Base-by-base conservation (phyloP, 2,888 invertebrate species). In the Leptopilina syphax region DNA sequence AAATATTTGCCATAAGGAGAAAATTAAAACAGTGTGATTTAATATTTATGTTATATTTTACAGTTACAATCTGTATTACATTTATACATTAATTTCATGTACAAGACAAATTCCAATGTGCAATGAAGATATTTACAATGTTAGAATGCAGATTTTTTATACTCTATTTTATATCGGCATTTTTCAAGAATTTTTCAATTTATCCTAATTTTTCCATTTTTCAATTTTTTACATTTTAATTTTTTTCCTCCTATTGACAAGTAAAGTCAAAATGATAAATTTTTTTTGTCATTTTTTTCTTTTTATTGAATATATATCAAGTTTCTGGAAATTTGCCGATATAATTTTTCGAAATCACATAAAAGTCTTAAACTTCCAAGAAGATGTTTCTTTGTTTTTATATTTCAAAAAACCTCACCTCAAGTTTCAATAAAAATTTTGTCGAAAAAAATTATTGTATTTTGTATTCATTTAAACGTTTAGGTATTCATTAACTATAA, bases 81-180 rank as follows among this genome's bases (percentile, higher is more conserved):
- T 54, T 70, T 70, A 70, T 70, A 70, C 70, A 70, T 70, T 70
- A 54, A 70, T 70, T 70, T 54, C 47, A 70, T 70, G 13, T 70
- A 70, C 70, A 70, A 70, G 50, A 70, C 24, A 70, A 70, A 54
- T 47, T 67, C 9, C 68, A 68, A 47, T 68, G 18, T 41, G 18
- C 18, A 18, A 44, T 44, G 9, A 67, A 47, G 54, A 24, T 54
- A 70, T 70, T 50, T 70, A 70, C 70, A 70, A 70, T 54, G 24
- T 27, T 7, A 50, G 50, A 70, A 54, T 70, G 24, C 10, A 47
- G 18, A 47, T 50, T 47, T 18, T 34, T 34, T 34, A 34, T 47
- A 68, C 68, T 47, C 5, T 18, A 8, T 7, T 63, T 63, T 24
- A 24, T 63, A 24, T 24, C 4, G 63, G 63, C 63, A 63, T 63